phyloP scores from a whole-genome alignment of 2,888 invertebrate genomes.

The Cactoblastis cactorum region DNA sequence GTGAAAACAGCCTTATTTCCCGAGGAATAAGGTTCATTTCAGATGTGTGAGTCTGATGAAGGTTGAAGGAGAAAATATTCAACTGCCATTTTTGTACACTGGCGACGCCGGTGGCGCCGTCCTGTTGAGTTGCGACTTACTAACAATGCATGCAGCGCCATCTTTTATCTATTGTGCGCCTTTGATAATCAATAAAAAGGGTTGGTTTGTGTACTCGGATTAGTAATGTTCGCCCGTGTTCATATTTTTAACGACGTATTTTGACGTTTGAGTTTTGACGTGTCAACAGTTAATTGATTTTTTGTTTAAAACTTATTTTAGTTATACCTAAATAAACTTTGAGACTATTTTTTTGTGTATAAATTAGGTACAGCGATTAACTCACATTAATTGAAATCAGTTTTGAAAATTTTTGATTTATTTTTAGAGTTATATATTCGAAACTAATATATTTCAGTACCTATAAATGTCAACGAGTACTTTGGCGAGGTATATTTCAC shows the following conservation, averaged over 20 bases:
- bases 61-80: constrained; percentile 71
- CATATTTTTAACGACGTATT: constrained; percentile 14
- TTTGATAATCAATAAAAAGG: constrained; percentile 69
- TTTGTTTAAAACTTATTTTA: constrained; percentile 6
- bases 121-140: constrained; percentile 64
- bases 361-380: no score
- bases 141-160: constrained; percentile 72
- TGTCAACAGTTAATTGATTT: constrained; percentile 9
- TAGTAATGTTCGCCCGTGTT: constrained; percentile 24
- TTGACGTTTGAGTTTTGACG: constrained; percentile 9
- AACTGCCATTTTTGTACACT: constrained; percentile 77
- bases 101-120: constrained; percentile 77
- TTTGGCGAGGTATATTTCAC: no score
- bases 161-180: constrained; percentile 72
- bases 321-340: no score
- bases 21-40: constrained; percentile 35
- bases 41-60: constrained; percentile 24
- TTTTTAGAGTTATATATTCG: no score
- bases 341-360: no score
- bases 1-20: constrained; percentile 35
- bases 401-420: no score
- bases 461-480: no score
- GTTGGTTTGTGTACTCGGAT: constrained; percentile 37
- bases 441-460: not conserved
- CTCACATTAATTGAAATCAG: no score